A percentile compares a stretch with the other conserved stretches of the same genome.
phyloP scores from a whole-genome alignment of 2,888 invertebrate genomes.

The Thera britannica region DNA sequence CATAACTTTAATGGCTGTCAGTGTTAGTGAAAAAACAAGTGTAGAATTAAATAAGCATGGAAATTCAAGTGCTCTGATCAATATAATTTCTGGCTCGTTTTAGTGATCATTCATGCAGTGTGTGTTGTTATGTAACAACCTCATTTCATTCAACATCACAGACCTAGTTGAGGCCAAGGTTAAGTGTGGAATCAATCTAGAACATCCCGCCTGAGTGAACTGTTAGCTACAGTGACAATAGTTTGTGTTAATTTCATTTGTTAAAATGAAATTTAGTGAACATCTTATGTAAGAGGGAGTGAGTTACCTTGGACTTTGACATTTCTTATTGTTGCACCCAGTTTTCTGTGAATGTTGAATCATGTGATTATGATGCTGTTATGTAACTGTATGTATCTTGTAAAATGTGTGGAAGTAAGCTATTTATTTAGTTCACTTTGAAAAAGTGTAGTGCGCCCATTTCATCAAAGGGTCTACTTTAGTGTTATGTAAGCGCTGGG shows the following conservation, averaged over 20 bases:
- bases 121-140: constrained; percentile 76
- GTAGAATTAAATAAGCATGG: constrained; percentile 1
- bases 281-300: constrained; percentile 53
- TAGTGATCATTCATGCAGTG: constrained; percentile 52
- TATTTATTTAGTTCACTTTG: constrained; percentile 57
- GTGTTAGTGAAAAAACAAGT: constrained; percentile 36
- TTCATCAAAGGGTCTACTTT: constrained; percentile 37
- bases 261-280: constrained; percentile 26
- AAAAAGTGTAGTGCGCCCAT: constrained; percentile 55
- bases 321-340: constrained; percentile 44
- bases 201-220: constrained; percentile 33
- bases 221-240: constrained; percentile 21
- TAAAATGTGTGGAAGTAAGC: constrained; percentile 57
- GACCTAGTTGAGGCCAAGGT: constrained; percentile 64
- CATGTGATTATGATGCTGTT: constrained; percentile 72
- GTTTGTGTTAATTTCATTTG: constrained; percentile 16
- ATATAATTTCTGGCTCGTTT: constrained; percentile 43
- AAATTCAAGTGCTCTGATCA: constrained; percentile 18
- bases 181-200: constrained; percentile 42
- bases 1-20: constrained; percentile 54
- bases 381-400: constrained; percentile 69
- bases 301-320: constrained; percentile 58
- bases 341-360: constrained; percentile 62
- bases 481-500: constrained; percentile 44
- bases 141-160: constrained; percentile 51